Conservation (phyloP, 2,888 invertebrate genomes). For the Polyommatus icarus region DNA sequence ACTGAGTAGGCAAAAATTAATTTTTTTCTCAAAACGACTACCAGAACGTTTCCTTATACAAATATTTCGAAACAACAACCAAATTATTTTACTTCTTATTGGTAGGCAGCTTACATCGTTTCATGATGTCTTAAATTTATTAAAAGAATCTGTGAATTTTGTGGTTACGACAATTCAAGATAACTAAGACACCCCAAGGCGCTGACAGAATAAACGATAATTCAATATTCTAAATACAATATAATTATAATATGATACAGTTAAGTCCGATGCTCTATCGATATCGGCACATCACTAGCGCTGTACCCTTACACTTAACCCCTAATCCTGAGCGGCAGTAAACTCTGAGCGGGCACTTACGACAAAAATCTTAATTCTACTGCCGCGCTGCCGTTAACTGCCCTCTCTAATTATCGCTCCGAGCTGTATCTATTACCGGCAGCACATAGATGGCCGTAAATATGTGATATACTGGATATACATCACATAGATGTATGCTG, state of each 20-base stretch:
- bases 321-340: conserved; percentile 76
- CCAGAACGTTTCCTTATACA: too few relatives aligned
- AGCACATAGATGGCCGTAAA: conserved; percentile 44
- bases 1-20: too few relatives aligned
- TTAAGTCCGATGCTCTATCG: conserved; percentile 42
- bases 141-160: too few relatives aligned
- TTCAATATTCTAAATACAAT: neutral
- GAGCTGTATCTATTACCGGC: conserved; percentile 70
- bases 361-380: conserved; percentile 79
- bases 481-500: neutral
- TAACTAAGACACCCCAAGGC: too few relatives aligned
- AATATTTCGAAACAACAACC: too few relatives aligned
- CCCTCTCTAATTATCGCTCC: conserved; percentile 74
- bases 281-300: conserved; percentile 51
- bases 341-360: conserved; percentile 72
- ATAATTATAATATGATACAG: neutral
- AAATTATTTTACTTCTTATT: too few relatives aligned
- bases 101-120: too few relatives aligned
- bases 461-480: conserved; percentile 21
- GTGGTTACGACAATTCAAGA: too few relatives aligned
- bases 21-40: too few relatives aligned
- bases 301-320: conserved; percentile 78
- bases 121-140: too few relatives aligned
- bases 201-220: too few relatives aligned
- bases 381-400: conserved; percentile 72